phyloP scores from a whole-genome alignment of 2,888 invertebrate genomes.

The Thecophora atra region DNA sequence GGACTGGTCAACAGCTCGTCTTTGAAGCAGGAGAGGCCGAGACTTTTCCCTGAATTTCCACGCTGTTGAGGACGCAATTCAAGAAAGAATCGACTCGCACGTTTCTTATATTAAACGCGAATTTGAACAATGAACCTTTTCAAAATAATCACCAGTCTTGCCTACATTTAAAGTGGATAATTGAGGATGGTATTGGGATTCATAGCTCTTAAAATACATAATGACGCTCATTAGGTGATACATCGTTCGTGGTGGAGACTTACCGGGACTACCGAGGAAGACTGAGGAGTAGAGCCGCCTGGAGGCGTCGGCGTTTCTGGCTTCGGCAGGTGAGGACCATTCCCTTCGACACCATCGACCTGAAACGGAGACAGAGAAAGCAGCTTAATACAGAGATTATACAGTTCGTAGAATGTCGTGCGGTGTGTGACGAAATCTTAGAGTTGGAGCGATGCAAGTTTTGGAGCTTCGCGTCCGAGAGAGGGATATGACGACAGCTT shows the following conservation, averaged over 20 bases:
- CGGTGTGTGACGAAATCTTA: too few relatives aligned
- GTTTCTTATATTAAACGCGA: too few relatives aligned
- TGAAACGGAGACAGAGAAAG: conserved; percentile 67
- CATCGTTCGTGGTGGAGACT: conserved; percentile 51
- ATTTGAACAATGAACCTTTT: too few relatives aligned
- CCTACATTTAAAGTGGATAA: too few relatives aligned
- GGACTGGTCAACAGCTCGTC: not conserved
- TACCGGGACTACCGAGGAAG: conserved; percentile 90
- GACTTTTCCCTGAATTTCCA: not conserved
- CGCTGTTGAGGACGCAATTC: too few relatives aligned
- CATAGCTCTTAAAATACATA: too few relatives aligned
- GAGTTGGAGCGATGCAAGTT: not conserved
- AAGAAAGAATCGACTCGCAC: too few relatives aligned
- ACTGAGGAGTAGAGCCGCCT: conserved; percentile 90
- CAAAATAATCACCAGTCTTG: not conserved
- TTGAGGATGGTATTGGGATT: too few relatives aligned
- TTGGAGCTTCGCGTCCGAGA: conserved; percentile 11
- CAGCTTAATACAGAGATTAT: conserved; percentile 46
- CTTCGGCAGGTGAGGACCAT: conserved; percentile 88
- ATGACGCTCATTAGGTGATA: too few relatives aligned
- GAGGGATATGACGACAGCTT: too few relatives aligned
- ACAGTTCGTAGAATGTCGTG: too few relatives aligned
- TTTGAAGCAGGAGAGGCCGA: not conserved
- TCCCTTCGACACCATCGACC: conserved; percentile 94
- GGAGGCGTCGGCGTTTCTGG: conserved; percentile 80